phyloP scores from a whole-genome alignment of 2,797 vertebrate species.

The Intellagama lesueurii region DNA sequence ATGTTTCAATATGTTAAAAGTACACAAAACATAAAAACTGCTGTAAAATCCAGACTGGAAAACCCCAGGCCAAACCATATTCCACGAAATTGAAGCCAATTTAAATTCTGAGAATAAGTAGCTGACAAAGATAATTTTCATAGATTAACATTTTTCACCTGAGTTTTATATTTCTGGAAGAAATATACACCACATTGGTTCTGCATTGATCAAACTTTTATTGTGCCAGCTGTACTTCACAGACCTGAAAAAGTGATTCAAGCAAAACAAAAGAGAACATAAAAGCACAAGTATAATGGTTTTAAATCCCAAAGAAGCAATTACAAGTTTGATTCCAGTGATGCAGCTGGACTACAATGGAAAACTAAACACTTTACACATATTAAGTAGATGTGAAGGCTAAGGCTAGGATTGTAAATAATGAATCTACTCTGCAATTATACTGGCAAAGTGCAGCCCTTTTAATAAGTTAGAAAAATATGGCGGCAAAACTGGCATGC shows the following conservation, averaged over 20 bases:
- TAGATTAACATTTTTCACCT: slow-evolving; percentile 80
- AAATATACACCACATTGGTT: slow-evolving; percentile 78
- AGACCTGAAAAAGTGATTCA: slow-evolving; percentile 82
- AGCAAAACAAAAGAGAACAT: slow-evolving; percentile 83
- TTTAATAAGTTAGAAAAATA: slow-evolving; percentile 77
- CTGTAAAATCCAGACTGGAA: slow-evolving; percentile 62
- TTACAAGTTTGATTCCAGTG: slow-evolving; percentile 82
- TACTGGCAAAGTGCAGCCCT: slow-evolving; percentile 72
- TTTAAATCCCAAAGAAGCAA: slow-evolving; percentile 82
- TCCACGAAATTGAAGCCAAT: slow-evolving; percentile 70
- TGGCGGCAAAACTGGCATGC: slow-evolving; percentile 72
- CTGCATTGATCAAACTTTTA: slow-evolving; percentile 85
- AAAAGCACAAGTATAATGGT: slow-evolving; percentile 82
- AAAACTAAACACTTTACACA: slow-evolving; percentile 78
- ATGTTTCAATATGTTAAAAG: slow-evolving; percentile 47
- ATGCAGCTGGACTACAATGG: slow-evolving; percentile 77
- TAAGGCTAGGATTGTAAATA: slow-evolving; percentile 73
- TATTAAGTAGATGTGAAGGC: slow-evolving; percentile 78
- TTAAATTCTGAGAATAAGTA: slow-evolving; percentile 76
- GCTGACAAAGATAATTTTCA: slow-evolving; percentile 78
- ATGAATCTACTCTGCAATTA: slow-evolving; percentile 74
- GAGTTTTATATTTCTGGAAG: slow-evolving; percentile 80
- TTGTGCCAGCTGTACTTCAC: slow-evolving; percentile 84
- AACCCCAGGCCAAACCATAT: slow-evolving; percentile 62
- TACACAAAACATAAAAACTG: slow-evolving; percentile 47